Conservation (phyloP, 2,113 vertebrate genomes). For the Myxocyprinus asiaticus region DNA sequence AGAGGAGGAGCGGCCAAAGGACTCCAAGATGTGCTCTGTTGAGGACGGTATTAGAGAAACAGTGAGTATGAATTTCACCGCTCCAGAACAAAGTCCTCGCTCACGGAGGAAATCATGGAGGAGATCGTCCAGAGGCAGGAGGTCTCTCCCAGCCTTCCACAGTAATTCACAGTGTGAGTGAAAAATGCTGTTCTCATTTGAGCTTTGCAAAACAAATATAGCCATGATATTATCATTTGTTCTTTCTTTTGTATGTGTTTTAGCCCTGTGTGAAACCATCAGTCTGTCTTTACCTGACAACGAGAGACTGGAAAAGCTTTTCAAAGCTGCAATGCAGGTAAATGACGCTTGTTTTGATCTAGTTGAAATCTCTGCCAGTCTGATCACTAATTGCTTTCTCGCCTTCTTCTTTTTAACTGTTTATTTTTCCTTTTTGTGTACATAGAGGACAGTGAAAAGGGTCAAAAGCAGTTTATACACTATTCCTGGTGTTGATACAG, state of each 20-base stretch:
- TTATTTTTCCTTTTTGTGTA: not conserved
- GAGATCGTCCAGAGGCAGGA: conserved; percentile 68
- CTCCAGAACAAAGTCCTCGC: conserved; percentile 47
- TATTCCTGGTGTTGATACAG: conserved; percentile 61
- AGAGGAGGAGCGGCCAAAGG: conserved; percentile 23
- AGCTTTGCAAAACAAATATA: too few relatives aligned
- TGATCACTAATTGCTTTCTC: not conserved
- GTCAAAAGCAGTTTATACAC: conserved; percentile 61
- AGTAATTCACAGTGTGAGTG: conserved; percentile 66
- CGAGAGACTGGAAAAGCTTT: conserved; percentile 71
- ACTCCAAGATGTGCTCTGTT: conserved; percentile 9
- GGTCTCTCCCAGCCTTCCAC: conserved; percentile 68
- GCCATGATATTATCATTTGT: too few relatives aligned
- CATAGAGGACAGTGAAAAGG: conserved; percentile 69
- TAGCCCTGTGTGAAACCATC: conserved; percentile 67
- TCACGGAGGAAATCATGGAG: conserved; percentile 73
- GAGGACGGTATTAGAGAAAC: conserved; percentile 26
- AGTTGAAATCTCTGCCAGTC: not conserved
- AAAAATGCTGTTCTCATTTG: too few relatives aligned
- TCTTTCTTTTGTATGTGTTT: conserved; percentile 48
- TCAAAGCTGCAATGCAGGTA: conserved; percentile 74
- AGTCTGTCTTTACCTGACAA: conserved; percentile 65
- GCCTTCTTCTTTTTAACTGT: not conserved
- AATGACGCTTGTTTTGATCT: not conserved
- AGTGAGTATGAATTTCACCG: not conserved